Conservation (phyloP, 1,140 invertebrate species). For the Gryllus bimaculatus region DNA sequence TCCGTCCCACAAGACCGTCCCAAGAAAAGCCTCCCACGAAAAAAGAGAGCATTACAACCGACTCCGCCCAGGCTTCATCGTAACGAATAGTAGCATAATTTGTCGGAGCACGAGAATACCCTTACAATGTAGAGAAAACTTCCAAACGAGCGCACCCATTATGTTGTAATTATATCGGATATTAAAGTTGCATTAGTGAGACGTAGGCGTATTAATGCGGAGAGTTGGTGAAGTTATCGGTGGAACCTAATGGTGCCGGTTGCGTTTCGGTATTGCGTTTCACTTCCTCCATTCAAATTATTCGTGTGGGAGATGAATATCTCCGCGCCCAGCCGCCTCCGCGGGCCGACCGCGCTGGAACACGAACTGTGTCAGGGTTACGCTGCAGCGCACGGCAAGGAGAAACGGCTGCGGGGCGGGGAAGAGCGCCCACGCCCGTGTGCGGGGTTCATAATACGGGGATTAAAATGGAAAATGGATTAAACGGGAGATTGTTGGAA, state of each 20-base stretch:
- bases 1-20: not conserved
- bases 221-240: constrained; percentile 3
- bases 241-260: not conserved
- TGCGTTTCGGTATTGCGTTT: not conserved
- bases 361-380: no score
- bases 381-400: no score
- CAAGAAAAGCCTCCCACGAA: not conserved
- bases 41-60: not conserved
- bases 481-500: no score
- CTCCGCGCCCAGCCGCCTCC: not conserved
- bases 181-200: constrained; percentile 1
- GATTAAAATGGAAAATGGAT: no score
- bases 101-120: not conserved
- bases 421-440: no score
- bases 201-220: not conserved
- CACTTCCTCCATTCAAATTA: not conserved
- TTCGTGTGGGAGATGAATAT: not conserved
- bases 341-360: no score
- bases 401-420: no score
- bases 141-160: not conserved
- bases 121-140: not conserved
- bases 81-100: not conserved
- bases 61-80: not conserved
- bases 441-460: no score
- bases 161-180: constrained; percentile 5